phyloP scores from a whole-genome alignment of 2,113 vertebrate genomes.

The Cephalopholis sonnerati region DNA sequence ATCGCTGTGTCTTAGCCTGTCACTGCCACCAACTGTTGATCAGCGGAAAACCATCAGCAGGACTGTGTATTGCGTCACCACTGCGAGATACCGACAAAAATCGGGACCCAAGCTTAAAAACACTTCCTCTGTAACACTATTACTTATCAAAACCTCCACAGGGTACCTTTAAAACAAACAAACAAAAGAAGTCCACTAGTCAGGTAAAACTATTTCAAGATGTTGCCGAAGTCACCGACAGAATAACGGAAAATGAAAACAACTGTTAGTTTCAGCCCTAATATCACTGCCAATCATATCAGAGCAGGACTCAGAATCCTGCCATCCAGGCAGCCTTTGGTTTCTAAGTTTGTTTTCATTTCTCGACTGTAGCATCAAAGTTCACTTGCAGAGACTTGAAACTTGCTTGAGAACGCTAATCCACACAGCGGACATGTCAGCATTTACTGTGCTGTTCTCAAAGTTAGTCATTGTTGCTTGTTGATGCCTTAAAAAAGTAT shows the following conservation, averaged over 20 bases:
- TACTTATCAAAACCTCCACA: background rate
- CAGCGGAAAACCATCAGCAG: background rate
- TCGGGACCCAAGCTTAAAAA: background rate
- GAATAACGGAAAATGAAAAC: background rate
- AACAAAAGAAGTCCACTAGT: background rate
- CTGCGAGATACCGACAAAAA: background rate
- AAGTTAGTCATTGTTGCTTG: background rate
- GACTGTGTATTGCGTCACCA: background rate
- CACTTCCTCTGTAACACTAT: background rate
- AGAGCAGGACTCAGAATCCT: background rate
- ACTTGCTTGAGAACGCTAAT: background rate
- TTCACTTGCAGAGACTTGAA: constrained; percentile 12
- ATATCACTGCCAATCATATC: background rate
- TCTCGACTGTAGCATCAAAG: background rate
- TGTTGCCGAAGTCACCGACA: background rate
- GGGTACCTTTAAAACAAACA: constrained; percentile 6
- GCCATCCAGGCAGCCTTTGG: background rate
- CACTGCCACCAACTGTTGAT: background rate
- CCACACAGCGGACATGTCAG: background rate
- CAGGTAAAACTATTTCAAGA: background rate
- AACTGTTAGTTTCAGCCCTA: background rate
- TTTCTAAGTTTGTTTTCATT: background rate
- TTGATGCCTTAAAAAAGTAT: background rate
- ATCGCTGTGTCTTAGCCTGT: background rate
- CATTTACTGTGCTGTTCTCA: constrained; percentile 1